phyloP scores from a whole-genome alignment of 37 sponge, comb jelly and placozoan genomes.

The Lycopodina hypogea region DNA sequence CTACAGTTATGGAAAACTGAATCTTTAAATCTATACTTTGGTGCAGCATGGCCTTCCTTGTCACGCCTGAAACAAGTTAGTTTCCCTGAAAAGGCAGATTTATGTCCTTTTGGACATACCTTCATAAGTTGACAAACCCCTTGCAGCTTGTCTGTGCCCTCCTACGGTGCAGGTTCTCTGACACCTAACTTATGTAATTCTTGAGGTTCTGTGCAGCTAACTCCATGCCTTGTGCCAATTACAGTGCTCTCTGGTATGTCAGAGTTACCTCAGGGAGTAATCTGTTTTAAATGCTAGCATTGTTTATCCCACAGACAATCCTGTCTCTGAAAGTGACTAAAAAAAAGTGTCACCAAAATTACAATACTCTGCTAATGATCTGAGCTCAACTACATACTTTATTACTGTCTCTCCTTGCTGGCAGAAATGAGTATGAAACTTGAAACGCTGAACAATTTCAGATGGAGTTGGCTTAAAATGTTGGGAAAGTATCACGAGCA shows the following conservation, averaged over 20 bases:
- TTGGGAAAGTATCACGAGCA: not conserved
- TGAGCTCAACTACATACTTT: slow-evolving; percentile 23
- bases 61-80: slow-evolving; percentile 18
- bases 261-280: slow-evolving; percentile 12
- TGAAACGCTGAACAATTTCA: slow-evolving; percentile 21
- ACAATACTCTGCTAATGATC: not conserved
- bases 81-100: not conserved
- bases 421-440: slow-evolving; percentile 3
- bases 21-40: slow-evolving; percentile 32
- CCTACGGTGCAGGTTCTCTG: not conserved
- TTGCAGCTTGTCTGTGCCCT: not conserved
- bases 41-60: slow-evolving; percentile 14
- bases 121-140: too few species aligned
- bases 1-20: slow-evolving; percentile 32
- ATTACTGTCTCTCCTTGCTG: slow-evolving; percentile 34
- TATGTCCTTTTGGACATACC: too few species aligned
- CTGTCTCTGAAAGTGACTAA: slow-evolving; percentile 31
- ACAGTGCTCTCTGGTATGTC: slow-evolving; percentile 9
- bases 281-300: not conserved
- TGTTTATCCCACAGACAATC: slow-evolving; percentile 38
- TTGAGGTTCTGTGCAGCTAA: slow-evolving; percentile 17
- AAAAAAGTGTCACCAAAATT: slow-evolving; percentile 23
- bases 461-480: slow-evolving; percentile 34
- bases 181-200: too few species aligned
- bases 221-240: slow-evolving; percentile 25